Base-by-base conservation (phyloP, 1,140 invertebrate species). In the Homarus americanus region DNA sequence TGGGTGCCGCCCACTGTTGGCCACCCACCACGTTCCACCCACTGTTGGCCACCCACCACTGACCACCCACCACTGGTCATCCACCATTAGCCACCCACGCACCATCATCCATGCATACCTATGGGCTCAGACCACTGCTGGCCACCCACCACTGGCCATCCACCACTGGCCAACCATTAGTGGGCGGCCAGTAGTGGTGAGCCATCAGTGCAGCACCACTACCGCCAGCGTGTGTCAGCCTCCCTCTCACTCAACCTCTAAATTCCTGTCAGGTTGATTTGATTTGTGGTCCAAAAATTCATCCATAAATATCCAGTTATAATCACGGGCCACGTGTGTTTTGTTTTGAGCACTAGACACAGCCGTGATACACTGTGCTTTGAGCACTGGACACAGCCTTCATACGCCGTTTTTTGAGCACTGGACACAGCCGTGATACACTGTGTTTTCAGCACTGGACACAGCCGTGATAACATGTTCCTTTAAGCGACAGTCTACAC, bases 181-280 rank as follows among this genome's bases (percentile, higher is more conserved):
- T 28, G 20, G 73, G 73, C 34, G 34, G 73, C 34, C 28, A 17
- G 53, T 24, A 10, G 10, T 63, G 53, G 10, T 24, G 53, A 75
- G 73, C 73, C 73, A 36, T 75, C 73, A 75, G 32, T 75, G 73
- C 73, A 34, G n/a, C n/a, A n/a, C n/a, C n/a, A n/a, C n/a, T n/a
- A 32, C 78, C 53, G 49, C 49, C 79, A 82, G 49, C n/a, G 49
- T 73, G 49, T 73, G 82, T 72, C 82, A 84, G 36, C 63, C 24
- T 10, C 66, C 82, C 82, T 84, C 82, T 72, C 63, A 84, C 82
- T 84, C 82, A 84, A 38, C 66, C 66, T 72, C 69, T 84, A 84
- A 84, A 84, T 84, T 84, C 82, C 82, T 84, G 82, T 84, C 82
- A 84, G 49, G 82, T 41, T 84, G 82, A 84, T 84, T 84, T 84